phyloP scores from a whole-genome alignment of 2,113 vertebrate species.

The Gasterosteus aculeatus region DNA sequence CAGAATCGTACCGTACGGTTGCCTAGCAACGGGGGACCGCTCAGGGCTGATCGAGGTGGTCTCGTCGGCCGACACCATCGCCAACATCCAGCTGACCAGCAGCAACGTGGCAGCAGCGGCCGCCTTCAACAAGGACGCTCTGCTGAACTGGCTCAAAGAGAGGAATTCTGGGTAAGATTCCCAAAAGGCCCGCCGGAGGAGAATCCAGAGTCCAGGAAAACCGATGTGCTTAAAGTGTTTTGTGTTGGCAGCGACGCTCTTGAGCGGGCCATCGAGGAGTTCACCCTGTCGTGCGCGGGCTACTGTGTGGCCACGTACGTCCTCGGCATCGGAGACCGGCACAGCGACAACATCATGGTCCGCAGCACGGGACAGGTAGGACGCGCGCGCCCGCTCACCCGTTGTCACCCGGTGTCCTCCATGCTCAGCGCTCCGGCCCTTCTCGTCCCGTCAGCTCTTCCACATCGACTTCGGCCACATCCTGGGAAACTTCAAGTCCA shows the following conservation, averaged over 20 bases:
- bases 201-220: neutral
- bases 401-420: neutral
- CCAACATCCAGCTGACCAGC: constrained; percentile 98
- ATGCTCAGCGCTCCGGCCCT: neutral
- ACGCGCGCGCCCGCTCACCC: neutral
- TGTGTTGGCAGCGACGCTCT: constrained; percentile 87
- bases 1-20: constrained; percentile 96
- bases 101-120: constrained; percentile 96
- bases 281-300: constrained; percentile 97
- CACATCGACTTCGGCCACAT: constrained; percentile 99
- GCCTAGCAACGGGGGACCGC: constrained; percentile 95
- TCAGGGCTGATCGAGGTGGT: constrained; percentile 98
- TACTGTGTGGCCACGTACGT: constrained; percentile 99
- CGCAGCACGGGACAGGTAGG: constrained; percentile 96
- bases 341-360: constrained; percentile 99
- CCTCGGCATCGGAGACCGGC: constrained; percentile 96
- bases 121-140: constrained; percentile 98
- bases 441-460: constrained; percentile 87
- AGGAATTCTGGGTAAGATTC: constrained; percentile 92
- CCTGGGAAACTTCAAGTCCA: constrained; percentile 98
- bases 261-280: constrained; percentile 96
- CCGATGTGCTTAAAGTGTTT: neutral
- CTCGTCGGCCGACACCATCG: constrained; percentile 94
- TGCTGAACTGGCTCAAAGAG: constrained; percentile 98
- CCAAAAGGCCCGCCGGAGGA: too few species aligned